Conservation (phyloP, 2,888 invertebrate species). For the Gandaritis pyraliata region DNA sequence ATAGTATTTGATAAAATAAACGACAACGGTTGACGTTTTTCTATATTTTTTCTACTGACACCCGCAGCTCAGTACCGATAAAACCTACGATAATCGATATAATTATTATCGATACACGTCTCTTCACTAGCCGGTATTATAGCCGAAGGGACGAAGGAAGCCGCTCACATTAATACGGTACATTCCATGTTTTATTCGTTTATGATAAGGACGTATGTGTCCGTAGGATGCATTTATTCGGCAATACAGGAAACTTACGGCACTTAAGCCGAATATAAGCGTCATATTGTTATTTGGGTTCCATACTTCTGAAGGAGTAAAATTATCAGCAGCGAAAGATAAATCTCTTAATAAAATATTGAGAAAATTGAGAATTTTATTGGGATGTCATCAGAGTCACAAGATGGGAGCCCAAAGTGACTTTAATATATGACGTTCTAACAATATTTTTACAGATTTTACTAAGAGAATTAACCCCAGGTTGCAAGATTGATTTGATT, state of each 20-base stretch:
- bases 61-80: not conserved
- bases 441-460: too few species aligned
- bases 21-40: too few species aligned
- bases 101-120: not conserved
- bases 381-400: too few species aligned
- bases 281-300: slow-evolving; percentile 4
- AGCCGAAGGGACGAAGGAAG: slow-evolving; percentile 60
- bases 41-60: too few species aligned
- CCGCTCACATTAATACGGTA: slow-evolving; percentile 64
- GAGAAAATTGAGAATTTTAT: too few species aligned
- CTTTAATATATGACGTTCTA: too few species aligned
- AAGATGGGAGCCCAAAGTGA: too few species aligned
- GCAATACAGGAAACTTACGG: slow-evolving; percentile 24
- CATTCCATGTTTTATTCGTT: slow-evolving; percentile 63
- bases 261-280: slow-evolving; percentile 16
- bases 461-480: too few species aligned
- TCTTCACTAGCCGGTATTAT: slow-evolving; percentile 50
- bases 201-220: slow-evolving; percentile 62
- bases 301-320: not conserved
- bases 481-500: too few species aligned
- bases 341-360: too few species aligned
- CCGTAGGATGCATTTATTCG: slow-evolving; percentile 42
- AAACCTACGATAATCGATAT: not conserved
- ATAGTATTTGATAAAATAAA: too few species aligned
- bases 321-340: not conserved